Base-by-base conservation (phyloP, 2,888 invertebrate species). In the Theretra japonica region DNA sequence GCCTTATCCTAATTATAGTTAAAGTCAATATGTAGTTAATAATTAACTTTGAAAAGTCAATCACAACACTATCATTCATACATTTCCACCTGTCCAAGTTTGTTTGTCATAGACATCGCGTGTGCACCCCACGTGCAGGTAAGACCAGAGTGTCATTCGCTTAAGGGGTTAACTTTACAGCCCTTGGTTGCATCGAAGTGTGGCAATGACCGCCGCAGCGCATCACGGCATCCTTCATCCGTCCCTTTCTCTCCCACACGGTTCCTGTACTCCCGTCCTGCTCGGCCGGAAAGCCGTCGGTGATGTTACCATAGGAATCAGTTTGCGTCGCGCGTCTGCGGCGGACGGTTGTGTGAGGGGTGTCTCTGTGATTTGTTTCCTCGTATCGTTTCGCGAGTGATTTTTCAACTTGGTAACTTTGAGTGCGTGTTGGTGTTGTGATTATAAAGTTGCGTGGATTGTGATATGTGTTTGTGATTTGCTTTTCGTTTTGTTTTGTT, bases 141-240 rank as follows among this genome's bases (percentile, higher is more conserved):
- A 41, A 23, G 21, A 23, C 41, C 65, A 48, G n/a, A 65, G 65
- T 48, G 65, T 48, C 65, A 65, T 65, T 65, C 48, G 65, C 65
- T 65, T 41, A 65, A 65, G 41, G 62, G 53, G 70, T 65, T 71
- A 71, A 65, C 56, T 56, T 57, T 53, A 30, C 62, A 69, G 30
- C 50, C 68, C 59, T 72, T 69, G 69, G 68, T 72, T 69, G 72
- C 69, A 69, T 69, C 69, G 30, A 69, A 72, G 69, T 72, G 91
- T 60, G 92, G 91, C 93, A 93, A 91, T 93, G 92, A 93, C 93
- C 93, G 92, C 93, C 92, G 93, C 93, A 91, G 87, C 88, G 88
- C 83, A 82, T 89, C 92, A 93, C 93, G 92, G 80, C 79, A 84
- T 86, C 84, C 87, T 86, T 80, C 79, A 69, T 48, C 83, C 75